Percentiles rank a stretch among this genome's conserved stretches.
These are phyloP conservation scores for Portunus trituberculatus DNA, from an alignment of 1,140 invertebrate species.

Conservation along the genomic window DNA sequence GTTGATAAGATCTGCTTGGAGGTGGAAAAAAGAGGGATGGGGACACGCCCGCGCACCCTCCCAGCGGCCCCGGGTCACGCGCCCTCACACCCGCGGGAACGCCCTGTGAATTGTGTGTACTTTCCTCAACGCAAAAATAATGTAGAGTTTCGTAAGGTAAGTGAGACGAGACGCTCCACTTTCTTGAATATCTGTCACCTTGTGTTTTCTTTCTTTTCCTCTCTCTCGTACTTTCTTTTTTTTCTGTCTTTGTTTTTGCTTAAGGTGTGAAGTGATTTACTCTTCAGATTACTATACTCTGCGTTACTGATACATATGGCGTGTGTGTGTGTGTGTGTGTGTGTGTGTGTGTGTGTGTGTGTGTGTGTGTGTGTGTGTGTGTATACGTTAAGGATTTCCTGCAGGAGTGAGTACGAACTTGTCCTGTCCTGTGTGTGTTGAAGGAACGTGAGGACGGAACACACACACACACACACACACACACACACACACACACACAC, in stretches of 20 bases:
- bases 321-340: too few relatives aligned
- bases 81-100: not conserved
- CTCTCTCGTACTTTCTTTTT: not conserved
- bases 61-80: not conserved
- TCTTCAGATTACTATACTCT: too few relatives aligned
- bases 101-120: not conserved
- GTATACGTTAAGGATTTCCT: not conserved
- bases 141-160: not conserved
- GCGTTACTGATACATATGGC: too few relatives aligned
- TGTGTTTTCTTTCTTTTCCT: not conserved
- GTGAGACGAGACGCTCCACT: not conserved
- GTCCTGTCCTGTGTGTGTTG: not conserved
- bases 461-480: constrained; percentile 13
- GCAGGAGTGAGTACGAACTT: too few relatives aligned
- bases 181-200: not conserved
- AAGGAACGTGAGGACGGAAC: not conserved
- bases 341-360: constrained; percentile 20
- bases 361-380: constrained; percentile 9
- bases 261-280: not conserved
- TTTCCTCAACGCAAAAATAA: not conserved
- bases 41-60: not conserved
- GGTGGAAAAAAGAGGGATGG: not conserved
- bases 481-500: constrained; percentile 20
- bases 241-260: not conserved
- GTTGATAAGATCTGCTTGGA: constrained; percentile 3